These are phyloP conservation scores for Corapipo altera DNA, from an alignment of 2,113 vertebrate species.

Conservation along the genomic window DNA sequence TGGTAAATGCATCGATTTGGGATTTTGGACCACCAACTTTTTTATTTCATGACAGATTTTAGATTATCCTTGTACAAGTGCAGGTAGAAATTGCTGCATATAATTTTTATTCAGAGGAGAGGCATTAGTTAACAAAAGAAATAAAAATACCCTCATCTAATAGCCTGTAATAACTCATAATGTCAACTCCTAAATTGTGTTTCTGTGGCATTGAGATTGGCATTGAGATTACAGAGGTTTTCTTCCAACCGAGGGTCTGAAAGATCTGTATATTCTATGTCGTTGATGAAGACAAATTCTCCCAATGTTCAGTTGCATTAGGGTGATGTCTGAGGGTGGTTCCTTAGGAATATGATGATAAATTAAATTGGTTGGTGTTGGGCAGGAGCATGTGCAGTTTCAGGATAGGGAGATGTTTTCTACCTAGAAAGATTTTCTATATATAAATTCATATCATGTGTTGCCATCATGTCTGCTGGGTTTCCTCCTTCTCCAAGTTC, in stretches of 20 bases:
- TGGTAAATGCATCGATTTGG: too few relatives aligned
- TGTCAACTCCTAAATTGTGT: background rate
- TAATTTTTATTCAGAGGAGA: background rate
- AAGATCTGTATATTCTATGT: background rate
- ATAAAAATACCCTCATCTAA: background rate
- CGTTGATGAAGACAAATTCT: constrained; percentile 53
- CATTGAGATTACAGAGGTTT: background rate
- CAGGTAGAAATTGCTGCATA: background rate
- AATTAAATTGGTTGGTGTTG: background rate
- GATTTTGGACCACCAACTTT: background rate
- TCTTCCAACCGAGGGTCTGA: background rate
- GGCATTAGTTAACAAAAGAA: background rate
- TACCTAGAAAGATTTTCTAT: background rate
- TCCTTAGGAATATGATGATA: background rate
- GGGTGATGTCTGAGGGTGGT: background rate
- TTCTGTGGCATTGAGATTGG: background rate
- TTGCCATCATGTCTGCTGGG: fast-evolving
- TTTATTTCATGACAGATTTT: background rate
- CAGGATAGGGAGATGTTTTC: background rate
- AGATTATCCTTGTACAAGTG: too few relatives aligned
- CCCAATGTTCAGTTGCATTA: background rate
- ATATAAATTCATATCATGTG: fast-evolving
- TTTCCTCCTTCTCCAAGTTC: background rate
- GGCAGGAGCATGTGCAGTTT: fast-evolving
- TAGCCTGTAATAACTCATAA: constrained; percentile 13